A percentile compares a stretch with the other conserved stretches of the same genome.
These are phyloP conservation scores for Girardinichthys multiradiatus DNA, from an alignment of 2,113 vertebrate genomes.

Conservation along the genomic window DNA sequence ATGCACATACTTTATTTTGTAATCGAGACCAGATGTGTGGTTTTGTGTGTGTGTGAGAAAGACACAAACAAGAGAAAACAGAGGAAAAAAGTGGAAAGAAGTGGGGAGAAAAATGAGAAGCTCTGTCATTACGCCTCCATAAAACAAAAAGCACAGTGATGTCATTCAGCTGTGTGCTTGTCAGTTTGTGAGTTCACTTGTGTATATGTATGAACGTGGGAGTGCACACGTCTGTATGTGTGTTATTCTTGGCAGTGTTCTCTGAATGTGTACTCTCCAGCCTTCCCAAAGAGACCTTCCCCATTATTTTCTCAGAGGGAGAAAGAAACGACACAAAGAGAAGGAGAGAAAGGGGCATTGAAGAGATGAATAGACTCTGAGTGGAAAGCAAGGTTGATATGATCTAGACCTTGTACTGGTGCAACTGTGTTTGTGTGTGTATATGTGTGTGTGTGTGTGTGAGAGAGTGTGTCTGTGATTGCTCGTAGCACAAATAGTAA, in stretches of 20 bases:
- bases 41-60: slow-evolving; percentile 16
- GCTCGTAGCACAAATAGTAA: slow-evolving; percentile 8
- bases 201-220: slow-evolving; percentile 34
- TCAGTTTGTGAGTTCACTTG: slow-evolving; percentile 25
- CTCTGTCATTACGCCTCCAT: slow-evolving; percentile 78
- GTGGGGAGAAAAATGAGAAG: slow-evolving; percentile 24
- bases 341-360: slow-evolving; percentile 24
- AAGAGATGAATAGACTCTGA: slow-evolving; percentile 52
- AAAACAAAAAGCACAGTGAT: slow-evolving; percentile 73
- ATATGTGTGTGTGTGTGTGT: too few relatives aligned
- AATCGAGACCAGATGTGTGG: slow-evolving; percentile 72
- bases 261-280: slow-evolving; percentile 52
- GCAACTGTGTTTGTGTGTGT: slow-evolving; percentile 24
- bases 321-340: slow-evolving; percentile 43
- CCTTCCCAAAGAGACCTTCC: slow-evolving; percentile 51
- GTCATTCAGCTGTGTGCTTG: slow-evolving; percentile 65
- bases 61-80: slow-evolving; percentile 17
- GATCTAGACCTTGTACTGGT: slow-evolving; percentile 41
- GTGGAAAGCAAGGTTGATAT: slow-evolving; percentile 53
- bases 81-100: slow-evolving; percentile 26
- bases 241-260: slow-evolving; percentile 58
- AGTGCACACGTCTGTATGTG: slow-evolving; percentile 40
- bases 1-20: slow-evolving; percentile 70
- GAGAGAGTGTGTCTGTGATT: slow-evolving; percentile 8
- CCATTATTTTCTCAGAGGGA: slow-evolving; percentile 58